Evolutionary conservation across 1,140 invertebrate species (phyloP).

Genomic region (Hypsibius dujardini): DNA sequence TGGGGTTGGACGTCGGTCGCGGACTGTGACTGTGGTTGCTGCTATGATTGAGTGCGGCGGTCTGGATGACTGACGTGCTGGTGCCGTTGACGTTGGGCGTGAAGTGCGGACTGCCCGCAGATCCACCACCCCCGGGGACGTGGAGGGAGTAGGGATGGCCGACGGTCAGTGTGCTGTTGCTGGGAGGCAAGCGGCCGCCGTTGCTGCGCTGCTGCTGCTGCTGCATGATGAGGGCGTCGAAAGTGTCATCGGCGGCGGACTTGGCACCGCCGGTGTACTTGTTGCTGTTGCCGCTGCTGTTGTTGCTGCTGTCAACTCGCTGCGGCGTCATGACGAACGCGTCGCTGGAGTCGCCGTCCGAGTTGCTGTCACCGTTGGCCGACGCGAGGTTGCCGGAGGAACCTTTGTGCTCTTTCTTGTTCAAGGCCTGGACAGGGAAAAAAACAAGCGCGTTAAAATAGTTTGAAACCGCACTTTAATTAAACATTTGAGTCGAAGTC

Average conservation of each 20-base stretch:
- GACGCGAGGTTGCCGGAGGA: background rate
- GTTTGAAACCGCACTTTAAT: too few relatives aligned
- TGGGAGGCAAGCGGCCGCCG: background rate
- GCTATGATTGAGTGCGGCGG: too few relatives aligned
- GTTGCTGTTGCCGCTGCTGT: background rate
- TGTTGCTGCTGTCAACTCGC: background rate
- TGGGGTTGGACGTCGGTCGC: conserved; percentile 3
- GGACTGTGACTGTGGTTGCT: background rate
- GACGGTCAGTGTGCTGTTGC: background rate
- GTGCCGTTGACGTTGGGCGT: background rate
- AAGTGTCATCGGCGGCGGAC: background rate
- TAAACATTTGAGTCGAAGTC: too few relatives aligned
- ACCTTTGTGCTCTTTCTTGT: conserved; percentile 11
- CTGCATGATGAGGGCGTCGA: conserved; percentile 4
- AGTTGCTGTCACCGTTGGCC: conserved; percentile 1
- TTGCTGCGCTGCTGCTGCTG: background rate
- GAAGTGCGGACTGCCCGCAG: conserved; percentile 6
- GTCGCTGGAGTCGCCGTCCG: conserved; percentile 8
- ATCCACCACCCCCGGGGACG: background rate
- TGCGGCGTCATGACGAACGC: background rate
- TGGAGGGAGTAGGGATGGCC: background rate
- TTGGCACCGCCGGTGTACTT: too few relatives aligned
- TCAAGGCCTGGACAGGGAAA: conserved; percentile 12
- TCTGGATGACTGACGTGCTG: conserved; percentile 10
- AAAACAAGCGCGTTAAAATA: too few relatives aligned